Evolutionary conservation across 2,113 vertebrate genomes (phyloP).

Genomic region (Actenoides hombroni): DNA sequence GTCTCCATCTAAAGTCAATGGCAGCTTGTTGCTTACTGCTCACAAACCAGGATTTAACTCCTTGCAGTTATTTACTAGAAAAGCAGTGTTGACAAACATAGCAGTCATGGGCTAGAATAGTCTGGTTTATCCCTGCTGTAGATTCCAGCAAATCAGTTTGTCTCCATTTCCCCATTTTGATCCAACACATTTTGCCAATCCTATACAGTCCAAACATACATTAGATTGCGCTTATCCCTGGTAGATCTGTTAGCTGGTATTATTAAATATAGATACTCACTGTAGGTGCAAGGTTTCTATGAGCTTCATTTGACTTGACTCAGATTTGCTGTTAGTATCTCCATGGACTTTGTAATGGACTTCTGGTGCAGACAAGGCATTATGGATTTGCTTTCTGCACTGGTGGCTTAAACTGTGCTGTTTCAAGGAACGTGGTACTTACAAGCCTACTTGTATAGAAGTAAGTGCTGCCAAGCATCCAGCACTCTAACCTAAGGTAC

Average conservation of each 20-base stretch:
- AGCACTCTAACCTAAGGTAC: neutral
- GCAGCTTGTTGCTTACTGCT: neutral
- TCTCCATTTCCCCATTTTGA: neutral
- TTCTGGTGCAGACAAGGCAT: neutral
- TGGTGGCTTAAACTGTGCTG: neutral
- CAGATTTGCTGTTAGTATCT: neutral
- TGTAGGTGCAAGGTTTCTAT: neutral
- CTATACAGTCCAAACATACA: neutral
- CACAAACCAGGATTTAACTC: neutral
- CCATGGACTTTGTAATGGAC: neutral
- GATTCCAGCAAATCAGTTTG: neutral
- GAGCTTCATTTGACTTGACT: neutral
- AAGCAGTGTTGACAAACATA: neutral
- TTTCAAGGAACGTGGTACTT: neutral
- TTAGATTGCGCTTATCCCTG: neutral
- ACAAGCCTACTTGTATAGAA: neutral
- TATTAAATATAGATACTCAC: neutral
- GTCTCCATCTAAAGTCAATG: neutral
- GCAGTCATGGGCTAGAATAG: neutral
- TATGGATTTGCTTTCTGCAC: neutral
- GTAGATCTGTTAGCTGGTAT: neutral
- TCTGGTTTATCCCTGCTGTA: neutral
- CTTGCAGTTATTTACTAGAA: neutral
- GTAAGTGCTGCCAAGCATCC: neutral
- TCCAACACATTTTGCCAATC: neutral